Evolutionary conservation across 2,113 vertebrate genomes (phyloP).

Genomic region (Sinosuthora webbiana): DNA sequence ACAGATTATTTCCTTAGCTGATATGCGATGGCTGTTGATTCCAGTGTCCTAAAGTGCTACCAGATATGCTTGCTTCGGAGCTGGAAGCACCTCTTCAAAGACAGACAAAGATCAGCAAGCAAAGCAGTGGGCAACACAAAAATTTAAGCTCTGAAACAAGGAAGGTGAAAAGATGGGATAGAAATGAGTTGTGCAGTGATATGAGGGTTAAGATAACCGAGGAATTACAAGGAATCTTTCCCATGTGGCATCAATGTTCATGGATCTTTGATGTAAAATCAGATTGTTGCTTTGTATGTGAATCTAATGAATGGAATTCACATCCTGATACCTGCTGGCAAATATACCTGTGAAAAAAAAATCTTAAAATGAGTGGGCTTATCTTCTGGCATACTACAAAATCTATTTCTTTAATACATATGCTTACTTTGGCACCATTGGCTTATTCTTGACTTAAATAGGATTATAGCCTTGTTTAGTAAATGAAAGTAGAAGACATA

Average conservation of each 20-base stretch:
- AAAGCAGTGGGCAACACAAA: background rate
- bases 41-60: background rate
- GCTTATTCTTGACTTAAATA: background rate
- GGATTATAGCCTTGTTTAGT: background rate
- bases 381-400: background rate
- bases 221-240: background rate
- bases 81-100: background rate
- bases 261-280: background rate
- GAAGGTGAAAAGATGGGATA: background rate
- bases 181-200: background rate
- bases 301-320: background rate
- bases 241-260: background rate
- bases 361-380: background rate
- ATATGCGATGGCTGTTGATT: background rate
- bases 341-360: background rate
- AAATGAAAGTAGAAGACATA: background rate
- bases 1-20: background rate
- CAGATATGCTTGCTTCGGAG: background rate
- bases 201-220: background rate
- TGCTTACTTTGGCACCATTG: background rate
- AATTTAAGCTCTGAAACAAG: background rate
- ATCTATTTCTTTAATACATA: background rate
- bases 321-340: background rate
- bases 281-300: background rate
- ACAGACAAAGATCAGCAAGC: background rate